Evolutionary conservation across 2,797 vertebrate species (phyloP).

Genomic region (Epinephelus malabaricus): DNA sequence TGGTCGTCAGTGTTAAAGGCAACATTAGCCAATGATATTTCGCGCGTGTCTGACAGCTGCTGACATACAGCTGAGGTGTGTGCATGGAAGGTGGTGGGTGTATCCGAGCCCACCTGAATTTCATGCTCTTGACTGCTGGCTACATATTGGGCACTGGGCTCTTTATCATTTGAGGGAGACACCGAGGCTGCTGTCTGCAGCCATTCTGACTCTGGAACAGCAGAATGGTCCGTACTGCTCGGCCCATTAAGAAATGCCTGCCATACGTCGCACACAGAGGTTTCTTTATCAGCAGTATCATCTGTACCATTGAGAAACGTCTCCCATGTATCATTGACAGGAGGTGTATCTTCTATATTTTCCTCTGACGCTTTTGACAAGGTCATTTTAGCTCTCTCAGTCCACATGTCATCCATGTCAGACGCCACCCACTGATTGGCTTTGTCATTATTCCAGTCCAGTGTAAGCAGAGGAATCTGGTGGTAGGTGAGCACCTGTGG

Average conservation of each 20-base stretch:
- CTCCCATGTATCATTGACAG: conserved; percentile 69
- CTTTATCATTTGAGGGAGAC: conserved; percentile 68
- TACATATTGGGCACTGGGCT: conserved; percentile 38
- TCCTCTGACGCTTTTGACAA: conserved; percentile 44
- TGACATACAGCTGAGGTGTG: conserved; percentile 56
- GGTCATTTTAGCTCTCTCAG: conserved; percentile 29
- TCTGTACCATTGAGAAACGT: conserved; percentile 59
- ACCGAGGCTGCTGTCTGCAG: conserved; percentile 77
- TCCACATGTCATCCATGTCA: conserved; percentile 56
- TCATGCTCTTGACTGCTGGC: conserved; percentile 46
- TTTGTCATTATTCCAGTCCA: conserved; percentile 77
- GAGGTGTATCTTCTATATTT: conserved; percentile 30
- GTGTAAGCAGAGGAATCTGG: conserved; percentile 79
- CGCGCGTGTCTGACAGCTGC: conserved; percentile 56
- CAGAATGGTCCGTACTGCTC: conserved; percentile 46
- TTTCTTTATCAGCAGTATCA: conserved; percentile 40
- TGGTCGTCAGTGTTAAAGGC: conserved; percentile 49
- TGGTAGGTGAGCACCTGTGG: conserved; percentile 78
- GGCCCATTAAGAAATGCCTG: conserved; percentile 76
- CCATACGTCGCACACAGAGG: conserved; percentile 72
- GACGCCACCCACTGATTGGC: conserved; percentile 17
- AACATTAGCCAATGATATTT: conserved; percentile 37
- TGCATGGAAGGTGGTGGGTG: conserved; percentile 29
- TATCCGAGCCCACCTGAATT: conserved; percentile 53
- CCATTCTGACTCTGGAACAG: conserved; percentile 77